Evolutionary conservation across 2,797 vertebrate species (phyloP).

Genomic region (Antennarius maculatus): DNA sequence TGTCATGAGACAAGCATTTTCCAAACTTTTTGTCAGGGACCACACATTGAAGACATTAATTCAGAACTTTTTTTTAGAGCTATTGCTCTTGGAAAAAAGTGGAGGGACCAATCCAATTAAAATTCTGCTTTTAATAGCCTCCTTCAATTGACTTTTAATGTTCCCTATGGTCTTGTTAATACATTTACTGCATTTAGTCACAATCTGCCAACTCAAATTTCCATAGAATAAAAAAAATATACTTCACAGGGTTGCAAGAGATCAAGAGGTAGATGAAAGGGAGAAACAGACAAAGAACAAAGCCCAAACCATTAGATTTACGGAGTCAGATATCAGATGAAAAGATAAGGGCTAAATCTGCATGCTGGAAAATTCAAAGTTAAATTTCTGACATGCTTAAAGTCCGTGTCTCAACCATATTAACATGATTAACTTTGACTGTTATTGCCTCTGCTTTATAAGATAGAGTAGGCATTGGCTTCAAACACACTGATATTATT

Average conservation of each 20-base stretch:
- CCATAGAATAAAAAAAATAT: slow-evolving; percentile 58
- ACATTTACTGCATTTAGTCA: slow-evolving; percentile 81
- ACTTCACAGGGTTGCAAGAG: slow-evolving; percentile 42
- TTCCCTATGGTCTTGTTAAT: slow-evolving; percentile 80
- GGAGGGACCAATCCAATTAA: slow-evolving; percentile 79
- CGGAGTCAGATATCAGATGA: slow-evolving; percentile 48
- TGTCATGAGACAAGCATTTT: slow-evolving; percentile 30
- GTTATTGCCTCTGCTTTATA: slow-evolving; percentile 26
- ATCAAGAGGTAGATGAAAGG: slow-evolving; percentile 61
- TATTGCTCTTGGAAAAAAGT: slow-evolving; percentile 59
- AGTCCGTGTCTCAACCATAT: slow-evolving; percentile 23
- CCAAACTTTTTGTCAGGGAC: slow-evolving; percentile 68
- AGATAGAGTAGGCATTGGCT: slow-evolving; percentile 18
- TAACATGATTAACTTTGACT: slow-evolving; percentile 53
- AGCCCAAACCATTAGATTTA: slow-evolving; percentile 41
- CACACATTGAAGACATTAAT: slow-evolving; percentile 60
- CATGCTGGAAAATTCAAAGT: slow-evolving; percentile 27
- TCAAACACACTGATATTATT: slow-evolving; percentile 22
- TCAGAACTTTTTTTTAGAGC: slow-evolving; percentile 71
- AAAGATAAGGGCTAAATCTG: slow-evolving; percentile 44
- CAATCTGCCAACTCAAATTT: slow-evolving; percentile 78
- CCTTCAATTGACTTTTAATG: slow-evolving; percentile 82
- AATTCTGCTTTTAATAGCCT: slow-evolving; percentile 82
- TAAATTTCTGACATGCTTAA: slow-evolving; percentile 39
- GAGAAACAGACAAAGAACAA: slow-evolving; percentile 35